Evolutionary conservation across 2,113 vertebrate genomes (phyloP), one percentile per base, ranked within the genome.

Genomic region (Megalops atlanticus): DNA sequence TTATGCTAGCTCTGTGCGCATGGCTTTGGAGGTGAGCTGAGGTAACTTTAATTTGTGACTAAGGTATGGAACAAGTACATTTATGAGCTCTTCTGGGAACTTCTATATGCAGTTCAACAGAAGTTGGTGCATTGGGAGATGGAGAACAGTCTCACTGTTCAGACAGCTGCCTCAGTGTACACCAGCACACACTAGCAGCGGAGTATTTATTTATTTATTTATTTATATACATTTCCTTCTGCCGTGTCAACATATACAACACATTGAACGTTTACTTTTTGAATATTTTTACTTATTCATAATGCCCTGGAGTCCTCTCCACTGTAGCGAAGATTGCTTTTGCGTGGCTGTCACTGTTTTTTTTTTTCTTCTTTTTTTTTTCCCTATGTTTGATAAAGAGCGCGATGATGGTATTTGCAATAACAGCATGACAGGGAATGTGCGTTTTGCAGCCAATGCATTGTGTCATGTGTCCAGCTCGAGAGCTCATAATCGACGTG

Each of bases 241-340:
- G 64, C 86, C 87, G 81, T 85, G 83, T 83, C 35, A 83, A 90
- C 89, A 90, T 86, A 90, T 85, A 87, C 86, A 90, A 84, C 87
- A 84, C 27, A 87, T 85, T 77, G 72, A 87, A 81, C 68, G 79
- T 82, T 81, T 79, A 84, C 84, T 89, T 89, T 88, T 84, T 80
- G 87, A 87, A 82, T 54, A 39, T 74, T 76, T 79, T 92, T 85
- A 90, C 89, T 94, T 90, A 92, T 93, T 93, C 85, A 93, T 90
- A 85, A 89, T 84, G 86, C 92, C 92, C 83, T 73, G 86, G 84
- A 92, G 92, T 91, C 87, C 83, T 85, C 82, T 84, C 86, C 86
- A 83, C 88, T 87, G 81, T 90, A 87, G 84, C 86, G 88, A 88
- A 89, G 83, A 87, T 87, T 87, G 86, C 90, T 90, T 90, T 82